Evolutionary conservation across 2,797 vertebrate species (phyloP).

Genomic region (Esox lucius): DNA sequence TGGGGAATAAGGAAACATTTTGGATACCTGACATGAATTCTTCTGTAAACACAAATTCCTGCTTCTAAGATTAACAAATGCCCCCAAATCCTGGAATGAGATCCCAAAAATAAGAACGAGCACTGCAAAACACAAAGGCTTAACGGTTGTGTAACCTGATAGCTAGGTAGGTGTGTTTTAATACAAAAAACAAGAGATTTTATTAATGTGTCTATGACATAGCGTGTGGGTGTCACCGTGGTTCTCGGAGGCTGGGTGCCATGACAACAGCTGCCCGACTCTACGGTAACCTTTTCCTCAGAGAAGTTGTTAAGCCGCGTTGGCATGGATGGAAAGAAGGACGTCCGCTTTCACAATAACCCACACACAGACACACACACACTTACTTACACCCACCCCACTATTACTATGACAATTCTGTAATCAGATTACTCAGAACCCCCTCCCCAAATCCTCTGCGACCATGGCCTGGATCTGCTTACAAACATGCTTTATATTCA

Average conservation of each 20-base stretch:
- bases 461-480: conserved; percentile 10
- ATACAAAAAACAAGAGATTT: background rate
- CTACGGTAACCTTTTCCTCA: conserved; percentile 33
- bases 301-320: conserved; percentile 47
- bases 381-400: too few species aligned
- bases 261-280: conserved; percentile 45
- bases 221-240: too few species aligned
- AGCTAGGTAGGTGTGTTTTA: background rate
- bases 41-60: too few species aligned
- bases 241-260: conserved; percentile 37
- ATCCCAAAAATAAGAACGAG: too few species aligned
- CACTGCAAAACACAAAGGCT: background rate
- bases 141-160: background rate
- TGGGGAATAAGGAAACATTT: too few species aligned
- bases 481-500: background rate
- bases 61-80: too few species aligned
- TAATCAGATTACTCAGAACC: conserved; percentile 17
- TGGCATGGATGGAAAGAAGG: conserved; percentile 31
- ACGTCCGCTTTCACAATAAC: too few species aligned
- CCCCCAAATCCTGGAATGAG: too few species aligned
- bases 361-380: too few species aligned
- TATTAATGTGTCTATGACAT: too few species aligned
- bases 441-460: background rate
- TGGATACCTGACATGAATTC: too few species aligned
- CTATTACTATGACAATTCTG: background rate